Base-by-base conservation (phyloP, 2,888 invertebrate species). In the Dynastes tityus region DNA sequence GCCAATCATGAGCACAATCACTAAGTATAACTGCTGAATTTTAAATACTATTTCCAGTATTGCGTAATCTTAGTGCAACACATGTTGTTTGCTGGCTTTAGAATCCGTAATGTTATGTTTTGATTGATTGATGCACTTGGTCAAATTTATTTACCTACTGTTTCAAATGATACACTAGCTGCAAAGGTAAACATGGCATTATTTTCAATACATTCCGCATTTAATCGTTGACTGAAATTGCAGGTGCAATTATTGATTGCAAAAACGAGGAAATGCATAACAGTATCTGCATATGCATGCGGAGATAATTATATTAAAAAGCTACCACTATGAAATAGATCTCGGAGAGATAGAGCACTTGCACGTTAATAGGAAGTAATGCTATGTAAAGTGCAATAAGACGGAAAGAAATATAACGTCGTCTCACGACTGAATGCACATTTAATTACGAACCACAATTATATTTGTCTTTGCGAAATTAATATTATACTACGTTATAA, bases 381-480 rank as follows among this genome's bases (percentile, higher is more conserved):
- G 74, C 63, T 74, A 74, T 67, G 67, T 78, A 73, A 58, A 78
- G 73, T 27, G 45, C 11, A 61, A 61, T 74, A 74, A 74, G 61
- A 74, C 61, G 27, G 45, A 40, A 61, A 74, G 45, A 29, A 40
- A 74, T 74, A 61, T 58, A 27, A 32, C 71, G 16, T 37, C 32
- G 65, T 49, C 11, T 32, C 55, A 71, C 77, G 73, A 63, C 32
- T 65, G 77, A 68, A 77, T 77, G 77, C 74, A 75, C 68, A 63
- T 77, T 77, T 79, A 79, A 77, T 77, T 74, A 75, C 65, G 45
- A 32, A n/a, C 32, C 55, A 58, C 73, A 74, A 77, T 77, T 73
- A 77, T 76, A 75, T 78, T 78, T 71, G 79, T 76, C 76, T 71
- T 76, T 58, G 45, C 53, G 68, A 71, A 74, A 77, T 77, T 77